Evolutionary conservation across 2,797 vertebrate species (phyloP).

Genomic region (Crypturellus tataupa): DNA sequence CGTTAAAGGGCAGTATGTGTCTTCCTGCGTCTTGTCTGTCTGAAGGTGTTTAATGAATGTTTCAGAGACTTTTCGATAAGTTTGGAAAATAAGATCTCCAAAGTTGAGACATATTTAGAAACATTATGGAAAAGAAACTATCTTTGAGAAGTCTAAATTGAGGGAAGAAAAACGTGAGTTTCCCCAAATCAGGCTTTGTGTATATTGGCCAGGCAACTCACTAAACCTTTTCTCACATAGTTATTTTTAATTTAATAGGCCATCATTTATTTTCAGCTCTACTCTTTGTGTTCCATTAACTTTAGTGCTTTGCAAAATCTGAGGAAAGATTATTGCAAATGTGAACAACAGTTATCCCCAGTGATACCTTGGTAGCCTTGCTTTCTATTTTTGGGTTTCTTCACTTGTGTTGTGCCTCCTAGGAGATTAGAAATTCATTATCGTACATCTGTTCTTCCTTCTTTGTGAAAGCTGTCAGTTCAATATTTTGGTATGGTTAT

Average conservation of each 20-base stretch:
- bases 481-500: constrained; percentile 45
- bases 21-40: not conserved
- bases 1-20: not conserved
- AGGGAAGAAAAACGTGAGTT: not conserved
- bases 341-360: not conserved
- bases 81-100: not conserved
- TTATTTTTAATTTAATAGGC: not conserved
- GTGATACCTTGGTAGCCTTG: constrained; percentile 4
- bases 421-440: constrained; percentile 24
- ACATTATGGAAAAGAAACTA: not conserved
- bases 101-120: not conserved
- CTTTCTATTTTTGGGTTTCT: not conserved
- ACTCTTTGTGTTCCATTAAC: not conserved
- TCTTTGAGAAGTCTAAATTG: not conserved
- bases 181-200: not conserved
- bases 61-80: not conserved
- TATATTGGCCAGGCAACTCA: not conserved
- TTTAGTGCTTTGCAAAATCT: not conserved
- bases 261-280: not conserved
- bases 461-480: constrained; percentile 43
- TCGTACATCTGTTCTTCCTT: constrained; percentile 24
- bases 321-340: not conserved
- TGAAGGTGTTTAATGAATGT: not conserved
- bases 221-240: not conserved
- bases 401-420: not conserved